Evolutionary conservation across 2,797 vertebrate genomes (phyloP).

Genomic region (Schizopygopsis pylzovi): DNA sequence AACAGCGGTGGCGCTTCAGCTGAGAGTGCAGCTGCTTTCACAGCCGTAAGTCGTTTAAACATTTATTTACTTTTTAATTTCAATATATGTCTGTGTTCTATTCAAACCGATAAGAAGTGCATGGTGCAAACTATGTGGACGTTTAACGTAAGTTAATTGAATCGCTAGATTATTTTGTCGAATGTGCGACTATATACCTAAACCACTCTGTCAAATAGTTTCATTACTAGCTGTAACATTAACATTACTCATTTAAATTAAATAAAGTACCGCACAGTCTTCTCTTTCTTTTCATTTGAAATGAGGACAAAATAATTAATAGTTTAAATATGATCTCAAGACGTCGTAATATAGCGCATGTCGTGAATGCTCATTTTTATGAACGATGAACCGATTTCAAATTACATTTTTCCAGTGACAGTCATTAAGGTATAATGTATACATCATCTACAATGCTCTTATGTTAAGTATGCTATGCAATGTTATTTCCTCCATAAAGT

Average conservation of each 20-base stretch:
- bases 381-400: neutral
- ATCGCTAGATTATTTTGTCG: neutral
- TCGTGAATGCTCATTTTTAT: neutral
- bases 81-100: neutral
- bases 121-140: neutral
- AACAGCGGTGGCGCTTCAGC: neutral
- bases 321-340: neutral
- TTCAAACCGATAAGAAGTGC: neutral
- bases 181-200: neutral
- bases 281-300: neutral
- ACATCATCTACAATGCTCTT: neutral
- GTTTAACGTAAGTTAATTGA: too few species aligned
- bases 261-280: neutral
- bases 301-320: neutral
- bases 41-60: conserved; percentile 13
- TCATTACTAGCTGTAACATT: neutral
- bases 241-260: neutral
- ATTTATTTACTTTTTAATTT: neutral
- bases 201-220: neutral
- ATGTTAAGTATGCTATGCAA: neutral
- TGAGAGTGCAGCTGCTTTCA: conserved; percentile 3
- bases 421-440: neutral
- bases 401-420: neutral
- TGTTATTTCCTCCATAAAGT: neutral
- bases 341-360: neutral